Evolutionary conservation across 2,113 vertebrate species (phyloP).

Genomic region (Campylomormyrus numenius): DNA sequence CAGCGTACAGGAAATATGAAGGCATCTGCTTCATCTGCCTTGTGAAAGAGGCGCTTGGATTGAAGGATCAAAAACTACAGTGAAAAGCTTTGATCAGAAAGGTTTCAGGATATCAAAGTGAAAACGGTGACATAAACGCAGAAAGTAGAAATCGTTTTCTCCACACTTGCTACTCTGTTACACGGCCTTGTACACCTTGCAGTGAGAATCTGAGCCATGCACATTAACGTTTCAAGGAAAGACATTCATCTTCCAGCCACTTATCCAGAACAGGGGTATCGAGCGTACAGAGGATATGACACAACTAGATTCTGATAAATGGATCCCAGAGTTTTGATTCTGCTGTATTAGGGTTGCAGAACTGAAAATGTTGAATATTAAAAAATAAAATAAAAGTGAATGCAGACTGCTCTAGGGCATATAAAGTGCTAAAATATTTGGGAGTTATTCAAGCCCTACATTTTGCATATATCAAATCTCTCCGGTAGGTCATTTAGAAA

Average conservation of each 20-base stretch:
- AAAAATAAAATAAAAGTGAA: background rate
- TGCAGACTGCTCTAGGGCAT: background rate
- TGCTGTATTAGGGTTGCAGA: background rate
- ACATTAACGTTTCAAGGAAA: background rate
- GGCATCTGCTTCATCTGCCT: background rate
- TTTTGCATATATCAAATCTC: background rate
- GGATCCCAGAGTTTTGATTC: background rate
- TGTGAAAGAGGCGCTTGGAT: background rate
- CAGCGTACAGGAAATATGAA: background rate
- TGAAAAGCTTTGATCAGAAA: constrained; percentile 12
- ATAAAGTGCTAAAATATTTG: background rate
- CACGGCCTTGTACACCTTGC: background rate
- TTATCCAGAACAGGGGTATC: background rate
- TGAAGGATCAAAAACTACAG: background rate
- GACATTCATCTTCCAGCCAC: background rate
- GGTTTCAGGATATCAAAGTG: constrained; percentile 6
- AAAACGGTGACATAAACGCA: background rate
- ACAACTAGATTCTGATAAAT: background rate
- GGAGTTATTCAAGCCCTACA: background rate
- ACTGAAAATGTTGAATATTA: background rate
- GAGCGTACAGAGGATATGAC: background rate
- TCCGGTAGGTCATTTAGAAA: background rate
- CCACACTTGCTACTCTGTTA: background rate
- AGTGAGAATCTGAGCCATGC: background rate
- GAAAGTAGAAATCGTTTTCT: background rate